Evolutionary conservation across 2,888 invertebrate genomes (phyloP), one percentile per base, ranked within the genome.

Genomic region (Heliconius ethilla): DNA sequence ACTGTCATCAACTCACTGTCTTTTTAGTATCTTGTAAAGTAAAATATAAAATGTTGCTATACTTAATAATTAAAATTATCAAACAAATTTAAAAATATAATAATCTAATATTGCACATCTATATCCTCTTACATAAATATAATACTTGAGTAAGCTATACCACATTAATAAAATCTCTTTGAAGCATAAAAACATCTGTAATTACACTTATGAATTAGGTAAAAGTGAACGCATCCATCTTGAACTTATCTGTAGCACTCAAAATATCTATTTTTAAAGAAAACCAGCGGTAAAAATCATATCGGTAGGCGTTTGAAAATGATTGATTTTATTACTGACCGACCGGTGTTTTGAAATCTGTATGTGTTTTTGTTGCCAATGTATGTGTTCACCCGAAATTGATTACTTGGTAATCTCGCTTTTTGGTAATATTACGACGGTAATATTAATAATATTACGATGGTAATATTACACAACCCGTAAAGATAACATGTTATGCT

Each of bases 241-340:
- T 59, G 59, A 72, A 91, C 91, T 92, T 92, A 93, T 92, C 92
- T 90, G 86, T n/a, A 79, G 89, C 92, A 93, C 93, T 93, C 92
- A 92, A 92, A 93, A 92, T 84, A 84, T 92, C 93, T 93, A 93
- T 93, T 93, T 93, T 92, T 92, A 92, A 91, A 89, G 84, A 91
- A 92, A 92, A 89, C 87, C 62, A 74, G 74, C 74, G 74, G 89
- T 92, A 92, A 93, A 92, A 92, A 92, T 89, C 90, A 88, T 91
- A 90, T 90, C 89, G 86, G 89, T 90, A 90, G 90, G 87, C 88
- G 83, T 86, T 86, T 86, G 74, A 45, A 90, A 89, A 90, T 93
- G 94, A 94, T 94, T 93, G 93, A 93, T 94, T 93, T 93, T 94
- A 94, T 92, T 89, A 87, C 85, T 87, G 87, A 88, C 88, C 84